A percentile compares a stretch with the other conserved stretches of the same genome.
Evolutionary conservation across 2,888 invertebrate genomes (phyloP).

Genomic region (Metopia argyrocephala): DNA sequence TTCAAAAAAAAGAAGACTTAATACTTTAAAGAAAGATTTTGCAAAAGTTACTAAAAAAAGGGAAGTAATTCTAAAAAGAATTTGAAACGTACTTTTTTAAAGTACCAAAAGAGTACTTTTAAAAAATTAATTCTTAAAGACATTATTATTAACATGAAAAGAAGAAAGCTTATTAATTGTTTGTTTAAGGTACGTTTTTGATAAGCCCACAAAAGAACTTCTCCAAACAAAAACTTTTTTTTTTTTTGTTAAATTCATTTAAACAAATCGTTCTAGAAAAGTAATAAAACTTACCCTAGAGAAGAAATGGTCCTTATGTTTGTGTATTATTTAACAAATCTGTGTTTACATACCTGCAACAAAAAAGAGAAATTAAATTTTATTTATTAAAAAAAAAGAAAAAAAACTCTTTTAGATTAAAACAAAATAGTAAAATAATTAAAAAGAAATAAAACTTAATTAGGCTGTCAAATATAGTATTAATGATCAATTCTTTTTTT

Average conservation of each 20-base stretch:
- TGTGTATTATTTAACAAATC: not conserved
- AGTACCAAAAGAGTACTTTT: too few relatives aligned
- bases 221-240: not conserved
- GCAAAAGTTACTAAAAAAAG: too few relatives aligned
- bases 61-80: too few relatives aligned
- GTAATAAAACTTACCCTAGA: not conserved
- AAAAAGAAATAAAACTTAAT: slow-evolving; percentile 30
- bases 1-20: too few relatives aligned
- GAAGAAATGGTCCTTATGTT: not conserved
- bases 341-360: slow-evolving; percentile 53
- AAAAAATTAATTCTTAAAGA: too few relatives aligned
- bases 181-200: too few relatives aligned
- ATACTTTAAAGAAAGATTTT: too few relatives aligned
- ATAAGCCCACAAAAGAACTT: not conserved
- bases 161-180: too few relatives aligned
- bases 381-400: slow-evolving; percentile 6
- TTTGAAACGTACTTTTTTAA: too few relatives aligned
- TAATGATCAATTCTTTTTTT: not conserved
- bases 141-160: too few relatives aligned
- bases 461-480: not conserved
- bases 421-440: slow-evolving; percentile 5
- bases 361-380: slow-evolving; percentile 51
- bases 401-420: not conserved
- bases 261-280: slow-evolving; percentile 4
- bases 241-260: not conserved